Conservation (phyloP, 2,888 invertebrate genomes). For the Agapetus fuscipes region DNA sequence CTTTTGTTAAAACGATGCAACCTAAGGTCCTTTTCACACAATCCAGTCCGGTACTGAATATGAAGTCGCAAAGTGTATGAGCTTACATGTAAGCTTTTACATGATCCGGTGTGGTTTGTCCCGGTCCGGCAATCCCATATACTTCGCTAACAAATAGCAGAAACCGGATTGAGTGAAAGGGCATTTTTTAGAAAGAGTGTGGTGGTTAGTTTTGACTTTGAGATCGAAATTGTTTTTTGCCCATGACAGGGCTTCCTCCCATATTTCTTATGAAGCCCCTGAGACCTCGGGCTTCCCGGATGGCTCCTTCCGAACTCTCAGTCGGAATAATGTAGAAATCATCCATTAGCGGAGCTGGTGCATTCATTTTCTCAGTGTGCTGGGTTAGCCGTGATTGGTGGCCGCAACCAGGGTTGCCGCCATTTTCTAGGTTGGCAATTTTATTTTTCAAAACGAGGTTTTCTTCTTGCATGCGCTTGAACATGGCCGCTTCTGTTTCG, state of each 20-base stretch:
- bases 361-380: constrained; percentile 44
- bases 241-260: constrained; percentile 74
- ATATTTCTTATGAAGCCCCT: constrained; percentile 74
- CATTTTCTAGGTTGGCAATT: constrained; percentile 13
- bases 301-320: constrained; percentile 53
- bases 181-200: too few relatives aligned
- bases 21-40: too few relatives aligned
- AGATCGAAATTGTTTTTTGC: constrained; percentile 51
- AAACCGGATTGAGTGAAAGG: too few relatives aligned
- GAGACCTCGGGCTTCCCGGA: constrained; percentile 63
- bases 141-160: too few relatives aligned
- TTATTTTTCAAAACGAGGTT: constrained; percentile 54
- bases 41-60: too few relatives aligned
- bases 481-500: constrained; percentile 73
- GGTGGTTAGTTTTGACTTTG: constrained; percentile 41
- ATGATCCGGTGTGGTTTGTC: too few relatives aligned
- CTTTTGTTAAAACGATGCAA: too few relatives aligned
- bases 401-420: constrained; percentile 30
- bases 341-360: constrained; percentile 74
- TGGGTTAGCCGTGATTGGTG: constrained; percentile 56
- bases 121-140: too few relatives aligned
- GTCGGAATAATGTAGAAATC: constrained; percentile 87
- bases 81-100: too few relatives aligned
- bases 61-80: too few relatives aligned
- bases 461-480: constrained; percentile 76